Evolutionary conservation across 2,113 vertebrate species (phyloP), one percentile per base, ranked within the genome.

Genomic region (Galbula dea): DNA sequence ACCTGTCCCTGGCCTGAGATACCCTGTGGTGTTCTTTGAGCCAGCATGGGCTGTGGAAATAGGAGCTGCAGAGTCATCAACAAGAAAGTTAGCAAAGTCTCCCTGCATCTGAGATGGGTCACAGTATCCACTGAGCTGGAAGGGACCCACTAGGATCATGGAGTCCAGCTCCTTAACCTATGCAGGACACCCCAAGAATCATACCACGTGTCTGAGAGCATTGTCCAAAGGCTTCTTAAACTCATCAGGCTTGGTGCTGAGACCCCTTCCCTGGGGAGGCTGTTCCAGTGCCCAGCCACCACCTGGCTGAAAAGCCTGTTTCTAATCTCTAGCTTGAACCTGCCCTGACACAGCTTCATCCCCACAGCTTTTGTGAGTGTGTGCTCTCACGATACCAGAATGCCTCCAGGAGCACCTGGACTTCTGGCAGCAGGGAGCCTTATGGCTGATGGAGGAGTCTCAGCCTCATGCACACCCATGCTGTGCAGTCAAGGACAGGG

Each of bases 341-440:
- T n/a, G n/a, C n/a, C n/a, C n/a, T n/a, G n/a, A n/a, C n/a, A n/a
- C n/a, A n/a, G n/a, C n/a, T n/a, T n/a, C n/a, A n/a, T n/a, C 41
- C 57, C 20, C 62, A 72, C 58, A 59, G 34, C 57, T 75, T 34
- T 48, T 0, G 0, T 6, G 23, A 26, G 9, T 6, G 20, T 34
- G 46, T 3, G 6, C 34, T 36, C 34, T 37, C 2, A 2, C 41
- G 58, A 48, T 58, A 65, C 3, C 1, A 15, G 49, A 11, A 26
- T 49, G 48, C 58, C 59, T 46, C 66, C 29, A 11, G 66, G 16
- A 46, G 20, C 1, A 1, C 66, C 43, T 0, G 1, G 26, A 19
- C 51, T 88, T 61, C 57, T 82, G 5, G 0, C n/a, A 3, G 39
- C 49, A 32, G 54, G 49, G 37, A 15, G 26, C 0, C 0, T 46